Conservation (phyloP, 2,113 vertebrate species). For the Pao palembangensis region DNA sequence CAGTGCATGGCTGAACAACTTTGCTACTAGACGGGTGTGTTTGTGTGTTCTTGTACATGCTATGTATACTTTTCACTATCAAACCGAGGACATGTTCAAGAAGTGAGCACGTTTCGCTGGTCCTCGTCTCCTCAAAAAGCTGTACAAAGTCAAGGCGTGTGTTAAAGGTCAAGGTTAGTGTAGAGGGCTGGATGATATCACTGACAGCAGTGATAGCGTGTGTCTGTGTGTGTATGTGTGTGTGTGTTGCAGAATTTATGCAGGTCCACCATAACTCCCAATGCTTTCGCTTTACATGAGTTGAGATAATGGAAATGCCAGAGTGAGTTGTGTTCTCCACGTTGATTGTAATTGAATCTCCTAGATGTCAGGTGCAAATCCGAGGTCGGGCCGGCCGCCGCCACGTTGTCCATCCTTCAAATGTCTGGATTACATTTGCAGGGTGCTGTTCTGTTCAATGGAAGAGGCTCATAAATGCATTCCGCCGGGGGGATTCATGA, state of each 20-base stretch:
- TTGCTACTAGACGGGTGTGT: constrained; percentile 42
- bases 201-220: no score
- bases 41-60: background rate
- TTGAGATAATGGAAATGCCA: constrained; percentile 65
- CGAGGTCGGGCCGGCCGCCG: constrained; percentile 33
- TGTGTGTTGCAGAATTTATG: constrained; percentile 45
- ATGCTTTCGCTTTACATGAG: constrained; percentile 39
- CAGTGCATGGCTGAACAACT: constrained; percentile 36
- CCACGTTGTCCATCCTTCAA: constrained; percentile 9
- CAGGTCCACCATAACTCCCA: constrained; percentile 39
- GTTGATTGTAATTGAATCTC: constrained; percentile 54
- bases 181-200: no score
- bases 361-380: constrained; percentile 42
- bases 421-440: constrained; percentile 2
- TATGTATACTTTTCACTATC: no score
- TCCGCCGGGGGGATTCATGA: constrained; percentile 11
- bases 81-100: no score
- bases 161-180: no score
- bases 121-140: no score
- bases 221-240: no score
- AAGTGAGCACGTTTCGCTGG: no score
- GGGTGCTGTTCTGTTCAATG: constrained; percentile 17
- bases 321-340: constrained; percentile 42
- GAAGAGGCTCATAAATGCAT: constrained; percentile 33
- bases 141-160: no score